Base-by-base conservation (phyloP, 2,113 vertebrate genomes). In the Arothron firmamentum region DNA sequence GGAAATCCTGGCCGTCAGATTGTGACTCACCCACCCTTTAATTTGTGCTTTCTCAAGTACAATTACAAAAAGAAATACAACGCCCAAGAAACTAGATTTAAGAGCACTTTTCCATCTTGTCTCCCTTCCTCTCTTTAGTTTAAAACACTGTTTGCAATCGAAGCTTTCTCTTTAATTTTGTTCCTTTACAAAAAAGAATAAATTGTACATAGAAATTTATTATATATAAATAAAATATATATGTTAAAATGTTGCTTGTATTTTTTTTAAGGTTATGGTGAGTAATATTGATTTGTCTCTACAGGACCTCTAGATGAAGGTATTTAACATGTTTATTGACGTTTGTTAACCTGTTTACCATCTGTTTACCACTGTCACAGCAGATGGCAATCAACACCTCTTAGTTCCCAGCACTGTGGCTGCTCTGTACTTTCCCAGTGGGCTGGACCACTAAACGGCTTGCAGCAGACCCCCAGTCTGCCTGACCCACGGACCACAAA, bases 201-300 rank as follows among this genome's bases (percentile, higher is more conserved):
- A 90, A 90, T 90, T 92, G 90, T 92, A 91, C 67, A 92, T 91
- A 91, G 51, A 86, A 88, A 88, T 86, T 83, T 88, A 89, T 88
- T 86, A 88, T 88, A 90, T 83, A 89, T 85, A 86, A 88, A 88
- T 85, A 87, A 87, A 87, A 82, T 88, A 81, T 90, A 88, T 89
- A 88, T 90, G 89, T 89, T 88, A 68, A 84, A 83, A 67, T 1
- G 12, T 15, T 31, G 4, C 6, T 58, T 57, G 1, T 45, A 1
- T 47, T 48, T 20, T 20, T 46, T 51, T 10, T 14, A 49, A 18
- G 19, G 1, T 38, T 5, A 43, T 43, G 1, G 15, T 45, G 2
- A 16, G 43, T 12, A 38, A 11, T 12, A 1, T 38, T 1, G 1
- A 12, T 38, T 38, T 17, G 3, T 45, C 14, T 45, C 16, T 4